These are phyloP conservation scores for Andrena dorsata DNA, from an alignment of 2,888 invertebrate genomes.

Conservation along the genomic window DNA sequence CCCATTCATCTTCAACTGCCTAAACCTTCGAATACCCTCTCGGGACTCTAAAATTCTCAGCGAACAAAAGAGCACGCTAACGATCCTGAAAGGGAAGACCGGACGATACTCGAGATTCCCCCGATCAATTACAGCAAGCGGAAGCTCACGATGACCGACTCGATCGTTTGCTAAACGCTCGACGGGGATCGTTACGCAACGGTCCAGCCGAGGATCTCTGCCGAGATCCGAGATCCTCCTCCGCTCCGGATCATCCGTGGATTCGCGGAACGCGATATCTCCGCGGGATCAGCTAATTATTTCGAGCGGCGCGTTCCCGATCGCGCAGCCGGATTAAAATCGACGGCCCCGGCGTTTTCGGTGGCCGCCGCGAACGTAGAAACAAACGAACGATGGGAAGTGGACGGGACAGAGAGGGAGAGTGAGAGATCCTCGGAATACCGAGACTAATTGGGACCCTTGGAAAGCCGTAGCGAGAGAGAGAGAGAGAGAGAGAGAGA, in stretches of 20 bases:
- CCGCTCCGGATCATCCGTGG: conserved; percentile 60
- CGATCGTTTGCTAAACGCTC: conserved; percentile 4
- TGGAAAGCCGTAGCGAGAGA: conserved; percentile 51
- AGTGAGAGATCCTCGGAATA: conserved; percentile 80
- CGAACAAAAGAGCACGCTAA: neutral
- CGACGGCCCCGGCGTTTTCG: conserved; percentile 79
- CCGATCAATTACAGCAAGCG: conserved; percentile 18
- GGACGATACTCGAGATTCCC: neutral
- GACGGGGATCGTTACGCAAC: conserved; percentile 45
- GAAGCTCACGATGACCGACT: conserved; percentile 10
- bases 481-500: conserved; percentile 6
- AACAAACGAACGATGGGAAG: neutral
- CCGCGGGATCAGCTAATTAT: conserved; percentile 84
- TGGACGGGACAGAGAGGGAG: conserved; percentile 45
- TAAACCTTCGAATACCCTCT: neutral
- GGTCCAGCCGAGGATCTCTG: neutral
- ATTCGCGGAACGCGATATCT: conserved; percentile 79
- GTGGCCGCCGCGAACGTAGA: conserved; percentile 67
- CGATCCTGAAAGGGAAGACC: neutral
- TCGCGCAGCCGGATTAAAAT: conserved; percentile 81
- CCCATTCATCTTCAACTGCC: too few relatives aligned
- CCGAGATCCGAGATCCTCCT: neutral
- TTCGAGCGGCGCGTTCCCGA: conserved; percentile 83
- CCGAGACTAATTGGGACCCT: conserved; percentile 85
- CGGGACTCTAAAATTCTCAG: neutral